These are phyloP conservation scores for Sinocyclocheilus anshuiensis DNA, from an alignment of 2,113 vertebrate genomes.

Conservation along the genomic window DNA sequence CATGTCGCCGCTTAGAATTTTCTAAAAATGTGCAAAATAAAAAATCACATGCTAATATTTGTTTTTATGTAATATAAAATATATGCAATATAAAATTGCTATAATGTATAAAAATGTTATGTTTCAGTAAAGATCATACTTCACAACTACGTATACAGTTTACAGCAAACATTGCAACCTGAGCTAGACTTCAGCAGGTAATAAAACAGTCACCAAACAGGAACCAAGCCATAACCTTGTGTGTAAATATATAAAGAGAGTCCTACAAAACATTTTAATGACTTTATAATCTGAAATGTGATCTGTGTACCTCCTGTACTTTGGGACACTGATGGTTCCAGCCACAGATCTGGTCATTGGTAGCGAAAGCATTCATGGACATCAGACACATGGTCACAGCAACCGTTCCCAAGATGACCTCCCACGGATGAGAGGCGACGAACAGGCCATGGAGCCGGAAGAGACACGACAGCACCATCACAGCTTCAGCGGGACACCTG, in stretches of 20 bases:
- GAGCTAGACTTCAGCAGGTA: not conserved
- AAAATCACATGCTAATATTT: not conserved
- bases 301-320: constrained; percentile 83
- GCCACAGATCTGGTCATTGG: constrained; percentile 88
- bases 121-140: not conserved
- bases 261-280: not conserved
- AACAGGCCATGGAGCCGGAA: constrained; percentile 89
- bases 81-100: too few relatives aligned
- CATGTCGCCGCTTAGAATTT: constrained; percentile 92
- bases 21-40: constrained; percentile 69
- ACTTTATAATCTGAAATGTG: not conserved
- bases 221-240: not conserved
- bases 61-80: not conserved
- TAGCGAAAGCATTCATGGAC: constrained; percentile 96
- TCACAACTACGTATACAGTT: not conserved
- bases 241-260: not conserved
- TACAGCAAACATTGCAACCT: not conserved
- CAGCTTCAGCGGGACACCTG: constrained; percentile 28
- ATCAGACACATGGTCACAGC: constrained; percentile 92
- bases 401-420: constrained; percentile 93
- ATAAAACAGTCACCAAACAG: not conserved
- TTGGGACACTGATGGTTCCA: constrained; percentile 95
- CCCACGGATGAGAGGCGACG: constrained; percentile 93
- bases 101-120: not conserved
- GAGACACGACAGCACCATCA: constrained; percentile 82